These are phyloP conservation scores for Anorthoa munda DNA, from an alignment of 2,888 invertebrate genomes.

Conservation along the genomic window DNA sequence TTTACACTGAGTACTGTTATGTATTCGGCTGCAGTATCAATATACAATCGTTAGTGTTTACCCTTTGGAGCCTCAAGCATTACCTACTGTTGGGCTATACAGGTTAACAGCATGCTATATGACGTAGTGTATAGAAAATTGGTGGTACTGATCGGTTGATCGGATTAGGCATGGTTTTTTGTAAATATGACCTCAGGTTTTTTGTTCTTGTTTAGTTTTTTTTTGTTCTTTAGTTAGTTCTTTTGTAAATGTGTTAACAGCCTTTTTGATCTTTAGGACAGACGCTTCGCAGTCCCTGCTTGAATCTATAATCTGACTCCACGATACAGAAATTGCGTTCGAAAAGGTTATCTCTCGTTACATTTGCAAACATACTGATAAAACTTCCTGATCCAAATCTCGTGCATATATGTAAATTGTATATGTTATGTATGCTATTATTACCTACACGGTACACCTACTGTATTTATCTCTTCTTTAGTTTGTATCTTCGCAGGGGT, in stretches of 20 bases:
- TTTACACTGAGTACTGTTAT: constrained; percentile 1
- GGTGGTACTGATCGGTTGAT: neutral
- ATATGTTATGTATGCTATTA: neutral
- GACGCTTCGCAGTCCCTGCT: neutral
- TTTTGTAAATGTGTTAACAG: neutral
- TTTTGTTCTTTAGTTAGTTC: neutral
- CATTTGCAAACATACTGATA: neutral
- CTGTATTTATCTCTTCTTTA: constrained; percentile 6
- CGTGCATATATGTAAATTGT: neutral
- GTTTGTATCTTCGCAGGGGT: constrained; percentile 32
- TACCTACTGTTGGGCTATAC: neutral
- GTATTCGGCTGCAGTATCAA: constrained; percentile 1
- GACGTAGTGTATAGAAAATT: neutral
- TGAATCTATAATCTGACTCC: neutral
- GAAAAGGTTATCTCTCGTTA: constrained; percentile 7
- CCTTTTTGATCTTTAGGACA: neutral
- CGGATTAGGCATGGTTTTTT: neutral
- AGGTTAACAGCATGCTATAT: neutral
- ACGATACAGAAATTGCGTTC: neutral
- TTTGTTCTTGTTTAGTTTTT: neutral
- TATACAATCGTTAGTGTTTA: constrained; percentile 9
- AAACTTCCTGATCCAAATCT: constrained; percentile 14
- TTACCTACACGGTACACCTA: neutral
- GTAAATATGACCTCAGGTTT: no score
- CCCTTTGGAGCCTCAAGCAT: constrained; percentile 34